phyloP scores from a whole-genome alignment of 2,113 vertebrate genomes.

The Ginglymostoma cirratum region DNA sequence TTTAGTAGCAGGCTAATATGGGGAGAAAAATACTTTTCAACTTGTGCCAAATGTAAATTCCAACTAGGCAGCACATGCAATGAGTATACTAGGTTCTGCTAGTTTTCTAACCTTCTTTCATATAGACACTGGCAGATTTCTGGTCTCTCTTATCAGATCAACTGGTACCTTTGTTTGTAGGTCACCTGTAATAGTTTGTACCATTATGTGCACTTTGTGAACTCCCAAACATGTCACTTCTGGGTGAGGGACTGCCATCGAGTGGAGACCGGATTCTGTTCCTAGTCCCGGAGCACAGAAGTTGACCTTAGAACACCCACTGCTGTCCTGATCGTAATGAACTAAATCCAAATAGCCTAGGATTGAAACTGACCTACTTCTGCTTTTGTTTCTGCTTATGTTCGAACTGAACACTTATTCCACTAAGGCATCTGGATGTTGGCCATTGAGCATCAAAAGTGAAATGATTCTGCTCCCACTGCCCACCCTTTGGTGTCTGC shows the following conservation, averaged over 20 bases:
- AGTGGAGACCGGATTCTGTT: background rate
- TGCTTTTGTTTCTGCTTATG: too few species aligned
- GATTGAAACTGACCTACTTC: too few species aligned
- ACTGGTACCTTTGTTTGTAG: background rate
- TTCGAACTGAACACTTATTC: too few species aligned
- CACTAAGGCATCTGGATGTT: too few species aligned
- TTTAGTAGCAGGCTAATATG: background rate
- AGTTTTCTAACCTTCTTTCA: background rate
- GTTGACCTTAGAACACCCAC: too few species aligned
- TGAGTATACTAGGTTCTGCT: background rate
- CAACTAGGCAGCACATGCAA: background rate
- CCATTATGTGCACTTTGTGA: background rate
- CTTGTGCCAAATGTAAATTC: background rate
- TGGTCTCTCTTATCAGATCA: background rate
- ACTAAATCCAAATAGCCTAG: too few species aligned
- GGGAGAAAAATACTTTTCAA: background rate
- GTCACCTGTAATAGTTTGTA: background rate
- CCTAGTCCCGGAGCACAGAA: too few species aligned
- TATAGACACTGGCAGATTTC: background rate
- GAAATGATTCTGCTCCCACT: too few species aligned
- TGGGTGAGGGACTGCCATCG: background rate
- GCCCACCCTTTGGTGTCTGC: too few species aligned
- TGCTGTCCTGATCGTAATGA: too few species aligned
- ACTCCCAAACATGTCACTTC: background rate
- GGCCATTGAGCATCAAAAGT: too few species aligned